phyloP scores from a whole-genome alignment of 2,888 invertebrate genomes.

The Phyto melanocephala region DNA sequence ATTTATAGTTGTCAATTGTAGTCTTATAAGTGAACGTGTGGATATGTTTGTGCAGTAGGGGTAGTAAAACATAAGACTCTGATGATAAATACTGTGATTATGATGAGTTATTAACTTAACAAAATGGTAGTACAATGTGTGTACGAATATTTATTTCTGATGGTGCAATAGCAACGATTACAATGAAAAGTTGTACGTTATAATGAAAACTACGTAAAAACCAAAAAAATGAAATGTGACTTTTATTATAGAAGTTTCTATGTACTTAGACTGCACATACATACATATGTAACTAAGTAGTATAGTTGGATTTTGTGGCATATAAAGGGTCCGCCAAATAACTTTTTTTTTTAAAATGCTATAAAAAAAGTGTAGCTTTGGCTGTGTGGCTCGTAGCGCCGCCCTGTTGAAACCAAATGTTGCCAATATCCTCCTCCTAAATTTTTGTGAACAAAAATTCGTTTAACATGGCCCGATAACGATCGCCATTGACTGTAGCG shows the following conservation, averaged over 20 bases:
- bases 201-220: neutral
- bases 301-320: no score
- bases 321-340: no score
- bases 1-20: neutral
- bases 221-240: constrained; percentile 26
- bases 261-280: neutral
- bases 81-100: constrained; percentile 69
- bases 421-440: no score
- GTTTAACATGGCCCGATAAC: no score
- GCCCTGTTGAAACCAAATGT: no score
- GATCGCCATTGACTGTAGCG: no score
- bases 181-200: neutral
- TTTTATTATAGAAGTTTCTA: neutral
- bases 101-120: constrained; percentile 68
- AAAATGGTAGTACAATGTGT: neutral
- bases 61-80: constrained; percentile 16
- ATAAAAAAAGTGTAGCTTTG: no score
- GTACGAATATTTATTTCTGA: neutral
- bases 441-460: no score
- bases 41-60: neutral
- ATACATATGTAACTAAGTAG: neutral
- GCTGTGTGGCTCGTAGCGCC: no score
- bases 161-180: neutral
- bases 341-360: no score
- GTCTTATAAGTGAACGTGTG: neutral